phyloP scores from a whole-genome alignment of 2,888 invertebrate species.

The Coelinius sp. region DNA sequence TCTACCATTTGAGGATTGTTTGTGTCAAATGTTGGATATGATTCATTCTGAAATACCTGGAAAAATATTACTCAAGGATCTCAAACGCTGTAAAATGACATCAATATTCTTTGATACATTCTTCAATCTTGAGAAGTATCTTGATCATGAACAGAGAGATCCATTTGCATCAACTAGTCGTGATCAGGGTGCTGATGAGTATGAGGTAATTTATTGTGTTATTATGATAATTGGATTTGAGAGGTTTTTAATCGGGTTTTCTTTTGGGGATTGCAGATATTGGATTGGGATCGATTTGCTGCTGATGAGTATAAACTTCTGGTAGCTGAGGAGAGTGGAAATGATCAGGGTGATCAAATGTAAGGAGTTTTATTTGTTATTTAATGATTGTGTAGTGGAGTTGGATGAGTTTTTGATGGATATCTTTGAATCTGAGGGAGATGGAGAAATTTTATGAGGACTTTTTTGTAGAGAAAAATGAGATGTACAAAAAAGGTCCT shows the following conservation, averaged over 20 bases:
- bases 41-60: slow-evolving; percentile 88
- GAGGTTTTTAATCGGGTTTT: too few species aligned
- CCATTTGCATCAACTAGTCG: slow-evolving; percentile 91
- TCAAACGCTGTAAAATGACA: slow-evolving; percentile 95
- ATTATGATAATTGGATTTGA: too few species aligned
- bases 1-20: slow-evolving; percentile 93
- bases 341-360: slow-evolving; percentile 86
- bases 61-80: slow-evolving; percentile 90
- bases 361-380: slow-evolving; percentile 73
- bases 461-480: too few species aligned
- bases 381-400: too few species aligned
- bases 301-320: slow-evolving; percentile 98
- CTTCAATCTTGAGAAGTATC: slow-evolving; percentile 98
- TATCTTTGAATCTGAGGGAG: too few species aligned
- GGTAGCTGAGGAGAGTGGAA: slow-evolving; percentile 95
- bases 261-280: too few species aligned
- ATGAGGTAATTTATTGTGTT: slow-evolving; percentile 72
- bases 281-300: slow-evolving; percentile 98
- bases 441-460: too few species aligned
- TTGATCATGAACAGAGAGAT: slow-evolving; percentile 98
- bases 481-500: too few species aligned
- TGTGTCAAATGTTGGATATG: slow-evolving; percentile 98
- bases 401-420: too few species aligned
- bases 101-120: slow-evolving; percentile 99
- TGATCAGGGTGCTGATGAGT: slow-evolving; percentile 84